Conservation (phyloP, 2,888 invertebrate genomes). For the Epirrhoe alternata region DNA sequence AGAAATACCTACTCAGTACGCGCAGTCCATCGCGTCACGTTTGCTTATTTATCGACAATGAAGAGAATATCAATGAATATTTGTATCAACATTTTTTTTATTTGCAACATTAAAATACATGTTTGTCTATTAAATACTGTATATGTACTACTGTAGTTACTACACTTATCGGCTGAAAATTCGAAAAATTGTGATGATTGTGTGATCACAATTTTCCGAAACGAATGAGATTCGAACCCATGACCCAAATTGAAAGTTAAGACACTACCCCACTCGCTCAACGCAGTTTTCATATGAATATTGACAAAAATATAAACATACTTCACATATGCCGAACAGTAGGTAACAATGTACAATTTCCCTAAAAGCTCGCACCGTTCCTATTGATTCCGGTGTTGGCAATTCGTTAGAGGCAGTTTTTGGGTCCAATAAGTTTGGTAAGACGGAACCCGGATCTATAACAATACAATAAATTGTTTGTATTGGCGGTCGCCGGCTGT, state of each 20-base stretch:
- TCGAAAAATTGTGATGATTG: too few species aligned
- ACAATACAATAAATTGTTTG: slow-evolving; percentile 77
- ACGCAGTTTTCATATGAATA: too few species aligned
- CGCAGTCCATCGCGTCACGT: slow-evolving; percentile 9
- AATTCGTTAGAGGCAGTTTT: slow-evolving; percentile 52
- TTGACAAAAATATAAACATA: slow-evolving; percentile 5
- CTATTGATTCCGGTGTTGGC: slow-evolving; percentile 51
- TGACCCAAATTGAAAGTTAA: too few species aligned
- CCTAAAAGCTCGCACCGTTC: slow-evolving; percentile 33
- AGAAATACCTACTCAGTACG: slow-evolving; percentile 11
- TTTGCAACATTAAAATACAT: neutral
- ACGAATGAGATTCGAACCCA: too few species aligned
- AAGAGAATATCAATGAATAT: slow-evolving; percentile 12
- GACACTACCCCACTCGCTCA: too few species aligned
- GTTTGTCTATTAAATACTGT: neutral
- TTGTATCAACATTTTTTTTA: neutral
- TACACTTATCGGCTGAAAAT: too few species aligned
- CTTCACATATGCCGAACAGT: slow-evolving; percentile 9
- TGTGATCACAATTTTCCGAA: too few species aligned
- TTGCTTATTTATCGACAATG: slow-evolving; percentile 10
- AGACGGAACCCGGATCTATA: slow-evolving; percentile 68
- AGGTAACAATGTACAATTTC: slow-evolving; percentile 22
- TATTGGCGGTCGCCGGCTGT: slow-evolving; percentile 69
- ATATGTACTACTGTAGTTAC: too few species aligned
- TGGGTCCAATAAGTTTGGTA: slow-evolving; percentile 62